A percentile compares a stretch with the other conserved stretches of the same genome.
Conservation (phyloP, 2,797 vertebrate species). For the Phalanger gymnotis region DNA sequence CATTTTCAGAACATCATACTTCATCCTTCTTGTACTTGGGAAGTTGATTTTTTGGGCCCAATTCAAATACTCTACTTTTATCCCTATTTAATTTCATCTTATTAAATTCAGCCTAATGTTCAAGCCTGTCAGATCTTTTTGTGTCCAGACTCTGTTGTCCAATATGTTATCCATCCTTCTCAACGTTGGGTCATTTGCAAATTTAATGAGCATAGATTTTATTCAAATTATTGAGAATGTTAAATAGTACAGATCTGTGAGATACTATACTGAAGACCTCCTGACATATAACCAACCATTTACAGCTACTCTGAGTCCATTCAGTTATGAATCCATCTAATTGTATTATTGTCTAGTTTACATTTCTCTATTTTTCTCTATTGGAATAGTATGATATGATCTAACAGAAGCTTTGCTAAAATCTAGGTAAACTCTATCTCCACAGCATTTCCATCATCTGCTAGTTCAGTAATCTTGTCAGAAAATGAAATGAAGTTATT, state of each 20-base stretch:
- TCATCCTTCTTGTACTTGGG: neutral
- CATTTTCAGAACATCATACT: neutral
- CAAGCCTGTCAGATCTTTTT: neutral
- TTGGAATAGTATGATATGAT: neutral
- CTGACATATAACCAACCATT: neutral
- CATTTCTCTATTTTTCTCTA: neutral
- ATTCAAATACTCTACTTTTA: neutral
- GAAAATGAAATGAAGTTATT: neutral
- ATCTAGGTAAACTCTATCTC: neutral
- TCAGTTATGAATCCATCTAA: neutral
- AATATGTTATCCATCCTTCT: neutral
- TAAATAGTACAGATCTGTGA: neutral
- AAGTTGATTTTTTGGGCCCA: neutral
- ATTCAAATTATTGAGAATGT: neutral
- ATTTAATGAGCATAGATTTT: neutral
- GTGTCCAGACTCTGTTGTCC: neutral
- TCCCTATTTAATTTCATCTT: neutral
- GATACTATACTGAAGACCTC: neutral
- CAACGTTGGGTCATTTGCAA: neutral
- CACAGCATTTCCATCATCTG: neutral
- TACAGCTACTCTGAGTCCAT: neutral
- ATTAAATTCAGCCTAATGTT: neutral
- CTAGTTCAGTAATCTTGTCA: neutral
- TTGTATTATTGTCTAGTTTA: neutral
- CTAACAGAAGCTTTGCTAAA: neutral